phyloP scores from a whole-genome alignment of 2,113 vertebrate genomes.

The Argyrosomus japonicus region DNA sequence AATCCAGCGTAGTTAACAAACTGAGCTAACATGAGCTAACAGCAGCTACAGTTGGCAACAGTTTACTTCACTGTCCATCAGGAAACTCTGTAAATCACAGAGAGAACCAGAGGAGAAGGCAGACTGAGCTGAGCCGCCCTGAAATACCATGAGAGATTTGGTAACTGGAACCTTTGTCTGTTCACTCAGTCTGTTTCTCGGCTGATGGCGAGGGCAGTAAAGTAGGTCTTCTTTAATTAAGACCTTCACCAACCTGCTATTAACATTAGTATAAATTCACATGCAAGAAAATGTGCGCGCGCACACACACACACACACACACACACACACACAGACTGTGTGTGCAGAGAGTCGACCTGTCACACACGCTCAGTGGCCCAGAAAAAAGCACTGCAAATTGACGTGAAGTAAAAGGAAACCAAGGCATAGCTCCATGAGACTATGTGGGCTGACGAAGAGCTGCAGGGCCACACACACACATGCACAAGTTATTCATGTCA shows the following conservation, averaged over 20 bases:
- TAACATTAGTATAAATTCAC: conserved; percentile 41
- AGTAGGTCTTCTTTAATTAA: conserved; percentile 18
- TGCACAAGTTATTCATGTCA: conserved; percentile 26
- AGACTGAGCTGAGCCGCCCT: no score
- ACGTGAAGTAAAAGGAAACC: conserved; percentile 66
- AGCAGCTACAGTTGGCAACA: no score
- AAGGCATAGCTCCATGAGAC: conserved; percentile 49
- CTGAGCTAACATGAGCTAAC: no score
- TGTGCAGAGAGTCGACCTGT: conserved; percentile 60
- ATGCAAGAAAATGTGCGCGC: conserved; percentile 14
- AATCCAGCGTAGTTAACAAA: no score
- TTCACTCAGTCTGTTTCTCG: background rate
- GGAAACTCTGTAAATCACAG: no score
- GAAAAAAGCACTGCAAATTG: conserved; percentile 56
- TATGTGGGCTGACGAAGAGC: conserved; percentile 55
- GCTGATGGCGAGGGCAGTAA: conserved; percentile 4
- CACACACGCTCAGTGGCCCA: conserved; percentile 57
- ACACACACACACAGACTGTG: background rate
- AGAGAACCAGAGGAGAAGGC: no score
- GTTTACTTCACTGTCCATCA: no score
- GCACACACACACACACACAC: conserved; percentile 15
- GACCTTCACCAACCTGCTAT: conserved; percentile 12
- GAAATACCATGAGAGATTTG: no score
- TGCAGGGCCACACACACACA: conserved; percentile 37
- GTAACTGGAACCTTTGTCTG: no score